Conservation (phyloP, 2,113 vertebrate species). For the Xenopus borealis region DNA sequence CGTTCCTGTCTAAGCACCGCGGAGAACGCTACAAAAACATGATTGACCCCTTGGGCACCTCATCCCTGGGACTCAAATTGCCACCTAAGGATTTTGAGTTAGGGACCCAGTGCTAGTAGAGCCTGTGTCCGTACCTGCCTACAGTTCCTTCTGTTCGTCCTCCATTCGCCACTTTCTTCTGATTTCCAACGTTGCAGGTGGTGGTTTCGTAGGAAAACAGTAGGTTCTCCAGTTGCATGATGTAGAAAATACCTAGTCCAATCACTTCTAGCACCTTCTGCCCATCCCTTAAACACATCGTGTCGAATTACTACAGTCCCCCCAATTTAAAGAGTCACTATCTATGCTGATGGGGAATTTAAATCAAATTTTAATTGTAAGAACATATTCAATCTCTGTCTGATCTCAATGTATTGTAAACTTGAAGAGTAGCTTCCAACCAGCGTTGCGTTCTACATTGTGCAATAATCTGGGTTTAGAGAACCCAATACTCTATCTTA, state of each 20-base stretch:
- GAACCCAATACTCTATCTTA: too few relatives aligned
- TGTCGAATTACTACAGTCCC: neutral
- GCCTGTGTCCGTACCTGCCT: slow-evolving; percentile 1
- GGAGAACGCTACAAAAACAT: slow-evolving; percentile 97
- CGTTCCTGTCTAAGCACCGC: slow-evolving; percentile 90
- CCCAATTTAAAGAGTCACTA: too few relatives aligned
- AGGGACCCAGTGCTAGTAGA: slow-evolving; percentile 81
- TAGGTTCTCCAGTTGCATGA: slow-evolving; percentile 54
- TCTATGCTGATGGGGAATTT: too few relatives aligned
- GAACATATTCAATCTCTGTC: too few relatives aligned
- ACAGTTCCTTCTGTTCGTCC: neutral
- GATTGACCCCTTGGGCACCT: slow-evolving; percentile 93
- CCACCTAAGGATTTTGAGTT: slow-evolving; percentile 93
- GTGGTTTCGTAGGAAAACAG: slow-evolving; percentile 53
- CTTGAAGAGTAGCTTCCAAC: too few relatives aligned
- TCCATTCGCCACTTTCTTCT: neutral
- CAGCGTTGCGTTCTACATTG: too few relatives aligned
- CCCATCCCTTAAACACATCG: neutral
- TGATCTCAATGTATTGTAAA: too few relatives aligned
- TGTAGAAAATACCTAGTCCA: slow-evolving; percentile 48
- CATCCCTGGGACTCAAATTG: slow-evolving; percentile 93
- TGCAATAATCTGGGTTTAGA: too few relatives aligned
- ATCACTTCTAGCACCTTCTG: slow-evolving; percentile 44
- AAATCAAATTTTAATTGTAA: too few relatives aligned
- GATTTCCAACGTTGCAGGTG: slow-evolving; percentile 48